phyloP scores from a whole-genome alignment of 2,888 invertebrate species.

The Laspeyria flexula region DNA sequence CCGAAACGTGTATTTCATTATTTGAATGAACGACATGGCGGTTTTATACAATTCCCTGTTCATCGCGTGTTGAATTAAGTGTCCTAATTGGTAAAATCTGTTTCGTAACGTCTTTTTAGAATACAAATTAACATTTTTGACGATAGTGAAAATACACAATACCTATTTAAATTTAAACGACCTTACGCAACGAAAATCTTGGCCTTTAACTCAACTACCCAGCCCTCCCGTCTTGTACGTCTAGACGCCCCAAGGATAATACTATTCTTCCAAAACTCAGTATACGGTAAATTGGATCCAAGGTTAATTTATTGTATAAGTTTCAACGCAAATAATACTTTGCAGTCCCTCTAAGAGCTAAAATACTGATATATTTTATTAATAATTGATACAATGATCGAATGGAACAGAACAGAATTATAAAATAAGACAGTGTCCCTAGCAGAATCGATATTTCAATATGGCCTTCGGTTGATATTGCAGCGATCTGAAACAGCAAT shows the following conservation, averaged over 20 bases:
- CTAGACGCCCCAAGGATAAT: slow-evolving; percentile 30
- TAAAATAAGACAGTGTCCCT: neutral
- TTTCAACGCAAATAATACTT: neutral
- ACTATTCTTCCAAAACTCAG: slow-evolving; percentile 8
- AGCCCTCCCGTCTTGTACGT: slow-evolving; percentile 28
- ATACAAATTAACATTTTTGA: slow-evolving; percentile 15
- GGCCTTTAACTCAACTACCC: slow-evolving; percentile 52
- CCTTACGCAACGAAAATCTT: slow-evolving; percentile 57
- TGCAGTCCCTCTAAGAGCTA: neutral
- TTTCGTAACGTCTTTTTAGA: slow-evolving; percentile 10
- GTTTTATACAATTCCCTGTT: slow-evolving; percentile 44
- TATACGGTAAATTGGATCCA: slow-evolving; percentile 4
- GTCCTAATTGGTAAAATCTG: slow-evolving; percentile 35
- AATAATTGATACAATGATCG: neutral
- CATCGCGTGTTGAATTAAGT: slow-evolving; percentile 34
- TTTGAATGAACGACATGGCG: slow-evolving; percentile 50
- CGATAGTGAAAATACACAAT: slow-evolving; percentile 8
- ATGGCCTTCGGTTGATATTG: slow-evolving; percentile 14
- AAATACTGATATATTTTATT: neutral
- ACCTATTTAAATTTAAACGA: slow-evolving; percentile 30
- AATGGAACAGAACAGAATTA: slow-evolving; percentile 7
- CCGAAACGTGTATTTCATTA: slow-evolving; percentile 61
- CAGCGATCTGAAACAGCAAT: slow-evolving; percentile 7
- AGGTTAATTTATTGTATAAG: neutral
- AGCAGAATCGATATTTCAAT: slow-evolving; percentile 17